These are phyloP conservation scores for Motacilla tschutschensis DNA, from an alignment of 2,113 vertebrate genomes.

Conservation along the genomic window DNA sequence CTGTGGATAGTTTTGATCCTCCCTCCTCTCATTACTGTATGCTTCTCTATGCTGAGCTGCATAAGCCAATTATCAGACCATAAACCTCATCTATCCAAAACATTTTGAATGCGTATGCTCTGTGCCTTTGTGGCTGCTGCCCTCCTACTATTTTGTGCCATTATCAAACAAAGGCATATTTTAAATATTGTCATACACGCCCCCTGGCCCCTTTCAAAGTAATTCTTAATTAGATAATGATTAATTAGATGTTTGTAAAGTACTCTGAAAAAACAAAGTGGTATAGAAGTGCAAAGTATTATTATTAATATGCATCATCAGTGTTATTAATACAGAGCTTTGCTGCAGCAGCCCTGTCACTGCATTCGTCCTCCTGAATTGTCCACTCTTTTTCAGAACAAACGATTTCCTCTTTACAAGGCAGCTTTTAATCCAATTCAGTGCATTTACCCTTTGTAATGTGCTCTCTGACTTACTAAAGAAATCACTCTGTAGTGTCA, in stretches of 20 bases:
- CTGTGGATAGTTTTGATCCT: slow-evolving; percentile 65
- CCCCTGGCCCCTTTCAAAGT: slow-evolving; percentile 32
- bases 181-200: slow-evolving; percentile 49
- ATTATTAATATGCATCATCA: slow-evolving; percentile 43
- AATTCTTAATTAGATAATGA: slow-evolving; percentile 63
- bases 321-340: slow-evolving; percentile 30
- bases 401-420: slow-evolving; percentile 24
- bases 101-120: slow-evolving; percentile 44
- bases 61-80: slow-evolving; percentile 66
- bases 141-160: slow-evolving; percentile 55
- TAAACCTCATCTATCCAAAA: slow-evolving; percentile 63
- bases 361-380: slow-evolving; percentile 10
- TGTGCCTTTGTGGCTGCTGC: slow-evolving; percentile 51
- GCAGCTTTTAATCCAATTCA: slow-evolving; percentile 58
- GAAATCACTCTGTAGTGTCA: slow-evolving; percentile 34
- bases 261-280: slow-evolving; percentile 27
- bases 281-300: slow-evolving; percentile 22
- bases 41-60: slow-evolving; percentile 44
- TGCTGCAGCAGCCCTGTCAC: neutral
- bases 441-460: slow-evolving; percentile 45
- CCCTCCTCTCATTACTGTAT: slow-evolving; percentile 55
- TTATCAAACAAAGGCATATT: slow-evolving; percentile 56
- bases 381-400: slow-evolving; percentile 6
- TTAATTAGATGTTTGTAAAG: slow-evolving; percentile 64
- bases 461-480: slow-evolving; percentile 44